Conservation (phyloP, 2,113 vertebrate species). For the Martes martes region DNA sequence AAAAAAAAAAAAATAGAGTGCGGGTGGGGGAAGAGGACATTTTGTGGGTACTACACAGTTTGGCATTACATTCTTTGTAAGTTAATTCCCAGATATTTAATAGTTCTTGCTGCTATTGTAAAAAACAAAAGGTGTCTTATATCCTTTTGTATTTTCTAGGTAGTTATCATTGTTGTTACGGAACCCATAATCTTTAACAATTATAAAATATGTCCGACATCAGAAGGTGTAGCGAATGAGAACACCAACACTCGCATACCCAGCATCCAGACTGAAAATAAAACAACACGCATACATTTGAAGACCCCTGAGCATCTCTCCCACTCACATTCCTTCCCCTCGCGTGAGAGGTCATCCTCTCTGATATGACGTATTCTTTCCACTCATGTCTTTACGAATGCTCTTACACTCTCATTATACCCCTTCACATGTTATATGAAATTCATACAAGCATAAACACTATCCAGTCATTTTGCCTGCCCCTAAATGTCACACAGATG, state of each 20-base stretch:
- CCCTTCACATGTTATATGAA: not conserved
- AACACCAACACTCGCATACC: not conserved
- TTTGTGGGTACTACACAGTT: not conserved
- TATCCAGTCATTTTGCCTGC: not conserved
- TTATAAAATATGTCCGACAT: not conserved
- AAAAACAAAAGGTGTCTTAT: not conserved
- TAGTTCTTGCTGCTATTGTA: not conserved
- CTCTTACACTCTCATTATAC: not conserved
- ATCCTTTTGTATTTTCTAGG: not conserved
- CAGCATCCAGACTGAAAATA: not conserved
- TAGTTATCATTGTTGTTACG: not conserved
- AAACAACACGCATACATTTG: not conserved
- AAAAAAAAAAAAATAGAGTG: not conserved
- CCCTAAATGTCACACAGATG: constrained; percentile 13
- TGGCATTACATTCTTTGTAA: not conserved
- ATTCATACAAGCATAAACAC: not conserved
- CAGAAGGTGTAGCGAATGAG: not conserved
- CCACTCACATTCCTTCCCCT: not conserved
- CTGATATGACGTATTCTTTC: not conserved
- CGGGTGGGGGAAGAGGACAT: not conserved
- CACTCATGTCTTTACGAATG: not conserved
- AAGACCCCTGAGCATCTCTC: not conserved
- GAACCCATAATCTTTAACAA: not conserved
- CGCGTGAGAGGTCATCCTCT: not conserved
- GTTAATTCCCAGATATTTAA: not conserved